Base-by-base conservation (phyloP, 2,888 invertebrate species). In the Lagria hirta region DNA sequence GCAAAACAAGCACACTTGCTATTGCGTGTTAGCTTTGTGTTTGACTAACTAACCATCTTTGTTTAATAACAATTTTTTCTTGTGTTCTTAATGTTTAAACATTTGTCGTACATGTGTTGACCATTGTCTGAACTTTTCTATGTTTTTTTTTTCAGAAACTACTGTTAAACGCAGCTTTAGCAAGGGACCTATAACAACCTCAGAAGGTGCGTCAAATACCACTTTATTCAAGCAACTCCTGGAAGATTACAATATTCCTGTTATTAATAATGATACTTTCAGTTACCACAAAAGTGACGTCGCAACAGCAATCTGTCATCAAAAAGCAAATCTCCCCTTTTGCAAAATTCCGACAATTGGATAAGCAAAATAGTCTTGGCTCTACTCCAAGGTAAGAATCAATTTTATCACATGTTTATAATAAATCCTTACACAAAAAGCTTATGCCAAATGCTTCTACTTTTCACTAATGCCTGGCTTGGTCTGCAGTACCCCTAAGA, bases 341-440 rank as follows among this genome's bases (percentile, higher is more conserved):
- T 75, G 86, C 89, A 68, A 92, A 91, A 78, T 92, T 92, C 78
- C 86, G 86, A 71, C 90, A 92, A 77, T 81, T 92, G 73, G 92
- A 92, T 73, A 86, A 86, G 70, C 88, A 90, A 75, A 87, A 85
- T 72, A 88, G 88, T 62, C 50, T 68, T 43, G 79, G 80, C 65
- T 81, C 82, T 60, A 79, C 81, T 64, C 86, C 88, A 73, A 87
- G 86, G 90, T 91, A 78, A 83, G 43, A 27, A 21, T 15, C 15
- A 10, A 8, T n/a, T 11, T 2, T n/a, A 13, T 15, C 21, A 4
- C 7, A 3, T 10, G n/a, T n/a, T n/a, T n/a, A 20, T 22, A 30
- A 30, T 22, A 21, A 26, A 3, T n/a, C 10, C 27, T 18, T 11
- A 18, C 13, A n/a, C n/a, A n/a, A n/a, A n/a, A n/a, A n/a, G n/a